Evolutionary conservation across 2,888 invertebrate genomes (phyloP).

Genomic region (Cancer borealis): DNA sequence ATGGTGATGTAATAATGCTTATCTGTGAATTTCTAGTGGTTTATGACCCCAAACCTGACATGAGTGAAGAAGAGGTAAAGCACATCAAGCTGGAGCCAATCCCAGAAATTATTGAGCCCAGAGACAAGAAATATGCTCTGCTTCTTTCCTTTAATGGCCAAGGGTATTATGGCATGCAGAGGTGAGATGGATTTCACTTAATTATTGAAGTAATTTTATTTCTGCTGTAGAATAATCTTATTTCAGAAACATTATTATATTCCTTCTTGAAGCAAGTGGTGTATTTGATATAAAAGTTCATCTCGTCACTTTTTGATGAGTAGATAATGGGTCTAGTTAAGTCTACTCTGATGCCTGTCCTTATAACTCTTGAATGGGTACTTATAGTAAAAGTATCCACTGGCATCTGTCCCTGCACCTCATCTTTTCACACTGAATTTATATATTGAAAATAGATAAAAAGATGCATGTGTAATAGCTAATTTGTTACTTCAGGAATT

Average conservation of each 20-base stretch:
- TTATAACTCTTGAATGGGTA: too few relatives aligned
- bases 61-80: conserved; percentile 57
- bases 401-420: background rate
- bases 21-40: background rate
- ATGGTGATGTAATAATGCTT: background rate
- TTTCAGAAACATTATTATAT: background rate
- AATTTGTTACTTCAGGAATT: conserved; percentile 84
- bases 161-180: conserved; percentile 54
- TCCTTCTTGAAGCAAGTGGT: too few relatives aligned
- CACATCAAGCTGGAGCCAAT: conserved; percentile 51
- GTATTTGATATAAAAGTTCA: too few relatives aligned
- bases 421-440: background rate
- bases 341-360: too few relatives aligned
- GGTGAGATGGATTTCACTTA: conserved; percentile 2
- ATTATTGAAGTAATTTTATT: background rate
- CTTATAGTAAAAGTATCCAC: too few relatives aligned
- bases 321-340: too few relatives aligned
- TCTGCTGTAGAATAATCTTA: background rate
- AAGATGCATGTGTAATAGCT: background rate
- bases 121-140: conserved; percentile 87
- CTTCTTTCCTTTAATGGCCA: conserved; percentile 85
- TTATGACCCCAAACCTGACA: conserved; percentile 44
- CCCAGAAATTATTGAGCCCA: conserved; percentile 67
- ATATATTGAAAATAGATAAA: background rate
- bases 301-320: too few relatives aligned